These are phyloP conservation scores for human (Homo sapiens) DNA, from an alignment of 2,113 vertebrate genomes.

Conservation along the genomic window GRCh38 chr22:22171001-22171500, in stretches of 20 bases:
- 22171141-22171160: slow-evolving; percentile 80
- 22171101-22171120: slow-evolving; percentile 95
- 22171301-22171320: slow-evolving; percentile 98
- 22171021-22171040: slow-evolving; percentile 93
- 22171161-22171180: slow-evolving; percentile 89
- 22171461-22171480: slow-evolving; percentile 71
- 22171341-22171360: slow-evolving; percentile 96
- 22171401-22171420: slow-evolving; percentile 97
- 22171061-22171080: slow-evolving; percentile 94
- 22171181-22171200: slow-evolving; percentile 96
- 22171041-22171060: slow-evolving; percentile 88
- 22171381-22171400: slow-evolving; percentile 95
- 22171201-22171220: slow-evolving; percentile 96
- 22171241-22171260: slow-evolving; percentile 98
- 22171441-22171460: slow-evolving; percentile 68
- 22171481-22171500: slow-evolving; percentile 64
- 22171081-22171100: slow-evolving; percentile 88
- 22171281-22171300: slow-evolving; percentile 95
- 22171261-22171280: slow-evolving; percentile 94
- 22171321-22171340: slow-evolving; percentile 95
- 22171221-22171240: slow-evolving; percentile 93
- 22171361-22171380: slow-evolving; percentile 93
- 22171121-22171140: slow-evolving; percentile 94
- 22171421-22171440: slow-evolving; percentile 88
- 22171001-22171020: slow-evolving; percentile 95